Conservation (phyloP, 2,888 invertebrate species). For the Oxytorus armatus region DNA sequence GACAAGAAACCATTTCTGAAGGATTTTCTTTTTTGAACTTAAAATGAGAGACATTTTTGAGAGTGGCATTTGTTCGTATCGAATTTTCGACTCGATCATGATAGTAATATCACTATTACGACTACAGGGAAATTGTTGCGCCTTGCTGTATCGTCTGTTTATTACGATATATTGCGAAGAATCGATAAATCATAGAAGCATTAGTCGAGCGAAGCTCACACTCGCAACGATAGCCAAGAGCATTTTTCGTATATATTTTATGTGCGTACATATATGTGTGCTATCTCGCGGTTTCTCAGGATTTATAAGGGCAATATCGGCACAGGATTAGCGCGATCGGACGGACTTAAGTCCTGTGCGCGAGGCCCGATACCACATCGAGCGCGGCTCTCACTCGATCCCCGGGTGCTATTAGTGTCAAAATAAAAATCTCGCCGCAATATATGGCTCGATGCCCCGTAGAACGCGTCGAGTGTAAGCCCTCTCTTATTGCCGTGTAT, state of each 20-base stretch:
- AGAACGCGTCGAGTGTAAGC: constrained; percentile 76
- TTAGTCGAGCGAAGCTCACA: constrained; percentile 70
- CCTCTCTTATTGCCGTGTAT: constrained; percentile 78
- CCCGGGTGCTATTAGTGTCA: constrained; percentile 83
- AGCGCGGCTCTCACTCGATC: constrained; percentile 62
- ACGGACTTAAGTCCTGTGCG: constrained; percentile 81
- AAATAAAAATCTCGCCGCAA: constrained; percentile 84
- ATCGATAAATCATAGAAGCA: constrained; percentile 80
- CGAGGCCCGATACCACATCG: constrained; percentile 77
- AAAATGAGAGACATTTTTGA: no score
- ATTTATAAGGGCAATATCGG: constrained; percentile 83
- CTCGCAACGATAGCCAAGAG: constrained; percentile 33
- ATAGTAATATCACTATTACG: constrained; percentile 12
- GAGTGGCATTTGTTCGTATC: constrained; percentile 15
- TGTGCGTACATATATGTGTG: constrained; percentile 67
- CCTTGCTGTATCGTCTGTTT: constrained; percentile 15
- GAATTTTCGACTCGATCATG: constrained; percentile 32
- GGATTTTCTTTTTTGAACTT: background rate
- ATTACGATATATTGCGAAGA: constrained; percentile 56
- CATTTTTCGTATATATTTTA: constrained; percentile 59
- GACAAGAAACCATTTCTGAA: background rate
- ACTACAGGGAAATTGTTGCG: constrained; percentile 26
- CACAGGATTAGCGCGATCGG: constrained; percentile 83
- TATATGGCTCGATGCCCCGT: constrained; percentile 76
- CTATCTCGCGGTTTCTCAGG: constrained; percentile 72